Evolutionary conservation across 2,113 vertebrate species (phyloP).

Genomic region (Cinclus mexicanus): DNA sequence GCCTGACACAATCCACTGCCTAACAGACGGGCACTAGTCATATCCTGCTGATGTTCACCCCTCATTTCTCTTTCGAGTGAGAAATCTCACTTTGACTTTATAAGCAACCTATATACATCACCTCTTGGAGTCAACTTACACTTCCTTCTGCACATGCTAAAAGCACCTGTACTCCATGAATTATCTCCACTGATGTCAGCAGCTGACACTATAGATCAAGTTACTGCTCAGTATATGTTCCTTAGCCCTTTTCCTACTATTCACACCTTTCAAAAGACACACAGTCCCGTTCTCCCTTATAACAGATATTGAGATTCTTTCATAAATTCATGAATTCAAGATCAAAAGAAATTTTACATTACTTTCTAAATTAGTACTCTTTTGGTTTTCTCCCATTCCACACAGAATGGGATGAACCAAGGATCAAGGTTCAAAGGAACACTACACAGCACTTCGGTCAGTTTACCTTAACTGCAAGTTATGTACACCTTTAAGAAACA

Average conservation of each 20-base stretch:
- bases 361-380: not conserved
- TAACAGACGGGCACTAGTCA: not conserved
- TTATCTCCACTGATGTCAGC: not conserved
- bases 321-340: not conserved
- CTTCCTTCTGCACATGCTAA: not conserved
- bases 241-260: not conserved
- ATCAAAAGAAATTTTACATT: not conserved
- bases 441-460: not conserved
- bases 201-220: not conserved
- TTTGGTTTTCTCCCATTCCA: not conserved
- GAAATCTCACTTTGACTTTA: not conserved
- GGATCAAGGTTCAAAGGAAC: not conserved
- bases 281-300: not conserved
- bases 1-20: not conserved
- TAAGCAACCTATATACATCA: not conserved
- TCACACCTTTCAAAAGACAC: not conserved
- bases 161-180: not conserved
- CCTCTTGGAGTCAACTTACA: not conserved
- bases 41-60: not conserved
- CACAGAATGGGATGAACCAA: not conserved
- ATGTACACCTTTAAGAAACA: not conserved
- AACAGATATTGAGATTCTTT: not conserved
- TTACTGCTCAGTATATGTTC: not conserved
- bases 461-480: not conserved
- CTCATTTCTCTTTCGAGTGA: not conserved